Base-by-base conservation (phyloP, 2,888 invertebrate genomes). In the Trichogramma dendrolimi region DNA sequence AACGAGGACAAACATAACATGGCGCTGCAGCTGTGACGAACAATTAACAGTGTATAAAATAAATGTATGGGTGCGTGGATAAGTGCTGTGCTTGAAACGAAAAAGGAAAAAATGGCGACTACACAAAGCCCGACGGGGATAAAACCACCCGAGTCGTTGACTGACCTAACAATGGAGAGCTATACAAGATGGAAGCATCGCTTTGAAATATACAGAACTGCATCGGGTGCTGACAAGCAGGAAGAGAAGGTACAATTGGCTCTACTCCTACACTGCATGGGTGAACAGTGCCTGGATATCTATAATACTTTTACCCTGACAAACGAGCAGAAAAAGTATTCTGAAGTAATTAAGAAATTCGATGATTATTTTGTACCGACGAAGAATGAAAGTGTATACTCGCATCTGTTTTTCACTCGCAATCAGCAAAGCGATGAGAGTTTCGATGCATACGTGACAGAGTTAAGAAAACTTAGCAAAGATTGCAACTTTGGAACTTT, bases 191-290 rank as follows among this genome's bases (percentile, higher is more conserved):
- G 55, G 61, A 61, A 64, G 27, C 61, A 61, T 27, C 42, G 59
- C 5, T 60, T 63, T 40, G 6, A 41, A 5, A 40, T 63, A n/a
- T 60, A 63, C 49, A 51, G 66, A 6, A 59, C 59, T 53, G 71
- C 71, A 1, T 67, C 69, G 48, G 70, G 70, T 57, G 39, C 68
- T 6, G 55, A 65, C 6, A 57, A 62, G 39, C 71, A 64, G 43
- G 39, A 58, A 1, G 61, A 61, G 4, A 64, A 66, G 42, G 62
- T 65, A 11, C 69, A 71, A 61, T 66, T 71, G 0, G 69, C 68
- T 40, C 61, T 70, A 50, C 68, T 72, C 27, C 53, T 71, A 14
- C 71, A 71, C 53, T 53, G 67, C 0, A 66, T 71, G 14, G 70
- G 70, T 7, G 61, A 69, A 5, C 67, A 67, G 46, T 69, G 69